Percentiles rank a stretch among this genome's conserved stretches.
These are phyloP conservation scores for Drosophila atroscutellata DNA, from an alignment of 2,888 invertebrate genomes.

Conservation along the genomic window DNA sequence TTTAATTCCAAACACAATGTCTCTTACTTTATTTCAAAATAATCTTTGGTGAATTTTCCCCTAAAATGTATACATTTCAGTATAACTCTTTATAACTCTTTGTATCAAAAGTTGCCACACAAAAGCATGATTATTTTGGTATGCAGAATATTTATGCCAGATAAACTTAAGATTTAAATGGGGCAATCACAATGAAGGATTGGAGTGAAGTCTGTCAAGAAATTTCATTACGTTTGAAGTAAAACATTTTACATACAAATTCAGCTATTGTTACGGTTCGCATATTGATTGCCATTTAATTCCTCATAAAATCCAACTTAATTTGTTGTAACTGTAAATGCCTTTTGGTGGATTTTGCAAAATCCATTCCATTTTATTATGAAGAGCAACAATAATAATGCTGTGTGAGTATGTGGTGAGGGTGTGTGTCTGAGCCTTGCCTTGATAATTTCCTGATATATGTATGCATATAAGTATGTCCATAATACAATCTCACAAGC, in stretches of 20 bases:
- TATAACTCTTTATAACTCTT: neutral
- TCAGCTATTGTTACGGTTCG: constrained; percentile 3
- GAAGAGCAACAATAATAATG: constrained; percentile 1
- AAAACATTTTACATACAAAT: neutral
- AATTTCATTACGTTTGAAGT: neutral
- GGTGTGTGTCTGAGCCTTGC: constrained; percentile 19
- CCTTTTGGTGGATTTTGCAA: constrained; percentile 13
- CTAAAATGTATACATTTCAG: neutral
- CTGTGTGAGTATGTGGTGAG: neutral
- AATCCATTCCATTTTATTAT: neutral
- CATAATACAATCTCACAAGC: constrained; percentile 19
- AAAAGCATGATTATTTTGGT: neutral
- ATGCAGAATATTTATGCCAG: neutral
- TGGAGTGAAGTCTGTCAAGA: neutral
- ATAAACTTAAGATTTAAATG: no score
- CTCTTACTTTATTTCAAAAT: neutral
- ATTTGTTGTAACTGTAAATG: constrained; percentile 22
- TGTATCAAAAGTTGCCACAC: neutral
- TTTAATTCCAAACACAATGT: neutral
- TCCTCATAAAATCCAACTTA: constrained; percentile 17
- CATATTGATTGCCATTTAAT: constrained; percentile 25
- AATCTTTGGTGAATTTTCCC: neutral
- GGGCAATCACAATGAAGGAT: neutral
- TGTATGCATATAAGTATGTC: constrained; percentile 23
- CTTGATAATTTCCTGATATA: constrained; percentile 50